Base-by-base conservation (phyloP, 1,140 invertebrate genomes). In the Melipona quadrifasciata region DNA sequence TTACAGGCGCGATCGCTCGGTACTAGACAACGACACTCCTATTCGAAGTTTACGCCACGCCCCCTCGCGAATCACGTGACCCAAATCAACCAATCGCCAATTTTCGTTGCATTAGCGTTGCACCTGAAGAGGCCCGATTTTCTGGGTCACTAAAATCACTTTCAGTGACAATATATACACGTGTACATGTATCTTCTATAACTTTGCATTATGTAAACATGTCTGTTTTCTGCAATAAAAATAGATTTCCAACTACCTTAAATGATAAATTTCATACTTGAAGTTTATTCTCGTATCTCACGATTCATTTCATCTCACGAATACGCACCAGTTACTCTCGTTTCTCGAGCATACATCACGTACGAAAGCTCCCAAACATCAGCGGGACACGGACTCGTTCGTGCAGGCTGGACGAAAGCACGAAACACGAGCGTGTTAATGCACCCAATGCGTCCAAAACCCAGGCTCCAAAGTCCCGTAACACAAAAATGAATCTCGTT, bases 361-460 rank as follows among this genome's bases (percentile, higher is more conserved):
- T n/a, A 51, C 39, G 8, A 16, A 1, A 65, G 14, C 51, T n/a
- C 4, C 58, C 24, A 27, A 75, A 82, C 72, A 55, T 65, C 73
- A 31, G 17, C n/a, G 34, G 12, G 21, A 31, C 53, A n/a, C 2
- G 19, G 14, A 6, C 17, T 70, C 74, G n/a, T 77, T 77, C 21
- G 65, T 55, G 16, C 11, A n/a, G 10, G 21, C 65, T 55, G 24
- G 34, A 77, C 81, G 39, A 83, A 58, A 34, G 53, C 27, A 21
- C 21, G 55, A 70, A 70, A 78, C 74, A 78, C 51, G 64, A n/a
- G 31, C 53, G n/a, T 31, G 73, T 82, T 82, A 77, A 83, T 70
- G 27, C 51, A 17, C 5, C n/a, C 14, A 11, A 31, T 31, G 5
- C 51, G 8, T 39, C 19, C n/a, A 27, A 75, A 82, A 67, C 34